Percentiles rank a stretch among this genome's conserved stretches.
phyloP scores from a whole-genome alignment of 2,113 vertebrate species.

The Heptranchias perlo region DNA sequence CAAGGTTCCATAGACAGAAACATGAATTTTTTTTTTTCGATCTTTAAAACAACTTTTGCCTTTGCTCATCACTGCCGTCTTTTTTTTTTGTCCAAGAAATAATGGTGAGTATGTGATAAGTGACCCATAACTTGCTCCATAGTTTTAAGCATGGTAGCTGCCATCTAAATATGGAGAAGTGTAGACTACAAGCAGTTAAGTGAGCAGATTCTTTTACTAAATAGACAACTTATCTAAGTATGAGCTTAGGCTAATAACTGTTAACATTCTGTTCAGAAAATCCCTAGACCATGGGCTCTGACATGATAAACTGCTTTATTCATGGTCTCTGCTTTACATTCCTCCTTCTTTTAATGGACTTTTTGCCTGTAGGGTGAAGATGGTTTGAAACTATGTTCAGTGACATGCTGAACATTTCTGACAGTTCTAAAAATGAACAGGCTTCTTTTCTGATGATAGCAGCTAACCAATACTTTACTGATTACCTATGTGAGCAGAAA shows the following conservation, averaged over 20 bases:
- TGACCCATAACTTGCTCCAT: neutral
- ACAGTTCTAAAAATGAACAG: conserved; percentile 7
- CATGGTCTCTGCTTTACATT: neutral
- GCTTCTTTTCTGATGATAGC: neutral
- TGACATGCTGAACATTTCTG: neutral
- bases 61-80: neutral
- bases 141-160: neutral
- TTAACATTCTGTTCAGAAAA: neutral
- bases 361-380: neutral
- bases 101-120: neutral
- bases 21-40: neutral
- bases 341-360: neutral
- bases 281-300: neutral
- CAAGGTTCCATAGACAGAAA: neutral
- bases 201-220: neutral
- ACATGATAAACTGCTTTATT: neutral
- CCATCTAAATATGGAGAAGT: neutral
- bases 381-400: neutral
- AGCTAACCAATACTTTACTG: neutral
- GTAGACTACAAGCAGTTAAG: neutral
- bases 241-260: neutral
- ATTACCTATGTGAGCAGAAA: neutral
- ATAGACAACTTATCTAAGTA: neutral
- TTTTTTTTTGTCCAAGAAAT: neutral
- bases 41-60: neutral